Base-by-base conservation (phyloP, 2,888 invertebrate species). In the Heliconius cydno region DNA sequence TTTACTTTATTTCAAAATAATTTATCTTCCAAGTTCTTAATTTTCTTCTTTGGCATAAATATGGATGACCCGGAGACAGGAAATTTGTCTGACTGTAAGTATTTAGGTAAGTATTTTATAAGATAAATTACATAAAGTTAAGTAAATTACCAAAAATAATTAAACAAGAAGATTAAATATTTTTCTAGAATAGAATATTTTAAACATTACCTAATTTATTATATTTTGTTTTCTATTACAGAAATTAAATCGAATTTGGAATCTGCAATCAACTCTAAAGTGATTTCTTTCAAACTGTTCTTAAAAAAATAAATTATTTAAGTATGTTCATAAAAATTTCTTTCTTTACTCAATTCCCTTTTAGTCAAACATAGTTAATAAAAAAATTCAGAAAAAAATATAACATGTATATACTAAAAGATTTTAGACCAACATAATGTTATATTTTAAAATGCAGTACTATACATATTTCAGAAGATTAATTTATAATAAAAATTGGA, bases 281-380 rank as follows among this genome's bases (percentile, higher is more conserved):
- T 52, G 52, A 19, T 6, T 15, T 5, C 15, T 34, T 34, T 25
- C 7, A n/a, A 57, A 57, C 3, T 60, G n/a, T 60, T 10, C n/a
- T n/a, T 60, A 60, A 30, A 34, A 34, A 73, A 73, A 73, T 73
- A 73, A 73, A 73, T 57, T 25, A 30, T 15, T 60, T 15, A 73
- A n/a, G 13, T 34, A 73, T 34, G 1, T 34, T 25, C 9, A 60
- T 34, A 73, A 34, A 60, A 25, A n/a, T 15, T 6, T 73, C 57
- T 73, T 73, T 73, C 60, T n/a, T 60, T 73, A 22, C 60, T 57
- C 15, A 60, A 57, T 52, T 38, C 25, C n/a, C 34, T 19, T n/a
- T 71, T 52, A 25, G 10, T n/a, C 60, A 60, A 3, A n/a, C 1
- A n/a, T 60, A 60, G 22, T 22, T n/a, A 22, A 52, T 52, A 52